Conservation (phyloP, 2,113 vertebrate species). For the Corvus hawaiiensis region DNA sequence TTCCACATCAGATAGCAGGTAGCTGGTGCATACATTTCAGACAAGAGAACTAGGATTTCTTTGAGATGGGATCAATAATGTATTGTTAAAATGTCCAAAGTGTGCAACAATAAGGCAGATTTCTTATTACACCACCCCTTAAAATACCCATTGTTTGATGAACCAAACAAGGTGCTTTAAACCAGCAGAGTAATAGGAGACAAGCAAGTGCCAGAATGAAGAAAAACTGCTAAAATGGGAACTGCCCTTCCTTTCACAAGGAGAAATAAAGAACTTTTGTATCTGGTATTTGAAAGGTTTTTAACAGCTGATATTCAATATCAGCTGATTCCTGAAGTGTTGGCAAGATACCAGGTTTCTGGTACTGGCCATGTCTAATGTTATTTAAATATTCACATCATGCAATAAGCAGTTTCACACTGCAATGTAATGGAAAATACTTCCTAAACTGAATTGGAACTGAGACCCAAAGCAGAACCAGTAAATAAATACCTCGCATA, state of each 20-base stretch:
- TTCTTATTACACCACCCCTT: constrained; percentile 59
- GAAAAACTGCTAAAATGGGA: constrained; percentile 31
- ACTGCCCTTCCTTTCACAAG: constrained; percentile 58
- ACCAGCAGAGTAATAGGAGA: constrained; percentile 59
- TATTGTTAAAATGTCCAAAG: constrained; percentile 51
- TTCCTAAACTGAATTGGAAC: constrained; percentile 59
- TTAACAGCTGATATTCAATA: constrained; percentile 48
- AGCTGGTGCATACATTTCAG: constrained; percentile 33
- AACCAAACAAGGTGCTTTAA: constrained; percentile 66
- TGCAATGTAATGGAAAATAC: constrained; percentile 64
- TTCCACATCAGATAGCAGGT: constrained; percentile 29
- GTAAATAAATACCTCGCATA: constrained; percentile 73
- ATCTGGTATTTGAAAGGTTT: constrained; percentile 48
- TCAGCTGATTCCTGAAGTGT: constrained; percentile 56
- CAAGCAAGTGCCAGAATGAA: constrained; percentile 41
- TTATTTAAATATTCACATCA: constrained; percentile 67
- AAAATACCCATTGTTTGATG: constrained; percentile 61
- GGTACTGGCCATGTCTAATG: constrained; percentile 54
- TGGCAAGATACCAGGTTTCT: constrained; percentile 52
- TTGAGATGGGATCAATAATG: constrained; percentile 17
- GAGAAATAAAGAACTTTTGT: constrained; percentile 56
- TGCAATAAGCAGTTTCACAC: constrained; percentile 54
- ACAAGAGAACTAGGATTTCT: constrained; percentile 37
- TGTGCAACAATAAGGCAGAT: constrained; percentile 63
- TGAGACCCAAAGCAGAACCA: constrained; percentile 66